Percentiles rank a stretch among this genome's conserved stretches.
These are phyloP conservation scores for Scomberomorus guttatus DNA, from an alignment of 2,797 vertebrate genomes.

Conservation along the genomic window DNA sequence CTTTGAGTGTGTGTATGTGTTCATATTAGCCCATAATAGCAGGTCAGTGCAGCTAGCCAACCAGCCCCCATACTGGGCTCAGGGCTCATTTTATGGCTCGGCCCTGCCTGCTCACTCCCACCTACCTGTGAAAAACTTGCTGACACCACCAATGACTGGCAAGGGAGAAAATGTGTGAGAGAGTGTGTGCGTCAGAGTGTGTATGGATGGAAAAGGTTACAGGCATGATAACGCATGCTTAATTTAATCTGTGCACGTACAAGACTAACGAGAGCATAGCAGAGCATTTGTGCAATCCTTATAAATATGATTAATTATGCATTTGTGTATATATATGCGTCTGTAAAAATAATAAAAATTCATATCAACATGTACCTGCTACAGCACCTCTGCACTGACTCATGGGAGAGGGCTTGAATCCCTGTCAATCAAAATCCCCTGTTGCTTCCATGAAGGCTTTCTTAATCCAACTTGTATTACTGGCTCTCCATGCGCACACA, in stretches of 20 bases:
- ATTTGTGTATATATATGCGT: conserved; percentile 13
- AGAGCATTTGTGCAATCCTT: neutral
- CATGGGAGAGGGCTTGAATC: conserved; percentile 15
- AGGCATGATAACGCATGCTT: conserved; percentile 19
- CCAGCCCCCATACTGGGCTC: conserved; percentile 60
- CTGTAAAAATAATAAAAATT: conserved; percentile 18
- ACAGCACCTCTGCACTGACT: conserved; percentile 19
- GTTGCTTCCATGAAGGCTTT: conserved; percentile 23
- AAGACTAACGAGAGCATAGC: neutral
- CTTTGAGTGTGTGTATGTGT: conserved; percentile 22
- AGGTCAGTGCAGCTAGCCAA: conserved; percentile 62
- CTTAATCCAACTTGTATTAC: conserved; percentile 4
- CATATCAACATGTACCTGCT: conserved; percentile 19
- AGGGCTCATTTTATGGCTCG: conserved; percentile 66
- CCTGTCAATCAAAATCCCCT: conserved; percentile 45
- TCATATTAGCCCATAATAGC: conserved; percentile 54
- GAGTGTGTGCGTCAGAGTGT: conserved; percentile 33
- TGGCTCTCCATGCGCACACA: neutral
- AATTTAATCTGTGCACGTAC: conserved; percentile 26
- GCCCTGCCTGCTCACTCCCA: conserved; percentile 66
- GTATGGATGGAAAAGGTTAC: conserved; percentile 21
- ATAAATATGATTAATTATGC: conserved; percentile 17
- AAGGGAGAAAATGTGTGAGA: conserved; percentile 59
- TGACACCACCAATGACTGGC: conserved; percentile 65
- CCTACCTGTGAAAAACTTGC: conserved; percentile 70